Evolutionary conservation across 2,113 vertebrate species (phyloP).

Genomic region (Larimichthys polyactis): DNA sequence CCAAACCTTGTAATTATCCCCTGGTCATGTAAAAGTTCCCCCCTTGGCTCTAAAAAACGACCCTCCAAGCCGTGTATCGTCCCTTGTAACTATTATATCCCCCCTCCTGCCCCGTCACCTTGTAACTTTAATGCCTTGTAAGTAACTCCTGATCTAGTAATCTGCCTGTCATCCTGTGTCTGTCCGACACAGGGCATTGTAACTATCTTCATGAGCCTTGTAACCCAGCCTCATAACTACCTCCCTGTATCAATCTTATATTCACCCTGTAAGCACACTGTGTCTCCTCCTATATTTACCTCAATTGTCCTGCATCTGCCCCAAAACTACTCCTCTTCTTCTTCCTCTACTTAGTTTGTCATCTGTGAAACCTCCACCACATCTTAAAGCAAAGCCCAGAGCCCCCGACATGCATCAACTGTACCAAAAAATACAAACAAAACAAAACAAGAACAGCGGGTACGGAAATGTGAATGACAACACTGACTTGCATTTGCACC

Average conservation of each 20-base stretch:
- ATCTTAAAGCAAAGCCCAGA: slow-evolving; percentile 41
- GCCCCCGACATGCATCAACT: slow-evolving; percentile 39
- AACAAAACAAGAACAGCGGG: neutral
- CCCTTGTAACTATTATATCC: slow-evolving; percentile 73
- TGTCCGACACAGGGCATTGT: slow-evolving; percentile 72
- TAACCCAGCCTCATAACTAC: slow-evolving; percentile 81
- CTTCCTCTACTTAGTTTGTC: slow-evolving; percentile 60
- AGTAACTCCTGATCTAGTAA: slow-evolving; percentile 71
- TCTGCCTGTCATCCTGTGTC: slow-evolving; percentile 71
- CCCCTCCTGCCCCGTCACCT: slow-evolving; percentile 57
- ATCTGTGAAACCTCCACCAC: slow-evolving; percentile 39
- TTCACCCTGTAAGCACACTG: slow-evolving; percentile 69
- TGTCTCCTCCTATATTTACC: slow-evolving; percentile 74
- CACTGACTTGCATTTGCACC: slow-evolving; percentile 20
- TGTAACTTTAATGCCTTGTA: slow-evolving; percentile 79
- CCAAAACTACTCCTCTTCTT: slow-evolving; percentile 47
- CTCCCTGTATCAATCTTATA: slow-evolving; percentile 75
- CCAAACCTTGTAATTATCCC: slow-evolving; percentile 70
- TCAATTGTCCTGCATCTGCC: slow-evolving; percentile 74
- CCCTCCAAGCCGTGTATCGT: slow-evolving; percentile 51
- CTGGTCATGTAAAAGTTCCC: slow-evolving; percentile 62
- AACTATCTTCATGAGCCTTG: slow-evolving; percentile 77
- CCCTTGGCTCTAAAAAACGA: slow-evolving; percentile 55
- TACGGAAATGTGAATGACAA: slow-evolving; percentile 25
- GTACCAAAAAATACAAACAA: slow-evolving; percentile 9